Conservation (phyloP, 2,113 vertebrate species). For the Bos indicus region DNA sequence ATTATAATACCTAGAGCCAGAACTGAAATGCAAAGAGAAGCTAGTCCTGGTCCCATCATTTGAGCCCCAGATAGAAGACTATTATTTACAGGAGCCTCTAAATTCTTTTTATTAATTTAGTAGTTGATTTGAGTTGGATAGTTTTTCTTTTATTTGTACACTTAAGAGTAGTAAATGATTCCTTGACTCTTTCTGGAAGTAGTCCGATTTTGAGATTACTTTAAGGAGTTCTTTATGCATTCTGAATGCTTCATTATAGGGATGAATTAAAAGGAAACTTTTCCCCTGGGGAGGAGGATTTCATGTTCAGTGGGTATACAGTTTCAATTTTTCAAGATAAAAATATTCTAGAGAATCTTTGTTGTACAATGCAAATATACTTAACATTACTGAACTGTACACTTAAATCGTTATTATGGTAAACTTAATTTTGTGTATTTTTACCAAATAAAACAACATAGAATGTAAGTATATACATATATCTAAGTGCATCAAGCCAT, state of each 20-base stretch:
- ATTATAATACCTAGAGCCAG: not conserved
- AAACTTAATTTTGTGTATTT: not conserved
- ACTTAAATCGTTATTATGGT: not conserved
- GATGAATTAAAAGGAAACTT: not conserved
- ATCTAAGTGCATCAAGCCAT: not conserved
- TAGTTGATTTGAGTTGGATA: not conserved
- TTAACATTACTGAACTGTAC: not conserved
- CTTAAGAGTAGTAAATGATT: constrained; percentile 7
- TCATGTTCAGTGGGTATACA: not conserved
- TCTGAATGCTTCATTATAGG: not conserved
- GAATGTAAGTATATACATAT: not conserved
- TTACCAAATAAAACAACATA: not conserved
- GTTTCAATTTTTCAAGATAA: not conserved
- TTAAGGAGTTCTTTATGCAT: constrained; percentile 27
- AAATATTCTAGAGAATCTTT: not conserved
- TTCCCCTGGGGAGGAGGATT: not conserved
- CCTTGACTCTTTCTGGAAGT: not conserved
- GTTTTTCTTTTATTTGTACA: not conserved
- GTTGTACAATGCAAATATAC: not conserved
- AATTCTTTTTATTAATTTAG: not conserved
- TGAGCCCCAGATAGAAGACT: not conserved
- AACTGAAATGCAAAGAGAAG: not conserved
- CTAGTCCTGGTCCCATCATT: not conserved
- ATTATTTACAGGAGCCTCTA: not conserved
- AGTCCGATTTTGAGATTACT: constrained; percentile 10